These are phyloP conservation scores for Campylorhamphus procurvoides DNA, from an alignment of 2,113 vertebrate species.

Conservation along the genomic window DNA sequence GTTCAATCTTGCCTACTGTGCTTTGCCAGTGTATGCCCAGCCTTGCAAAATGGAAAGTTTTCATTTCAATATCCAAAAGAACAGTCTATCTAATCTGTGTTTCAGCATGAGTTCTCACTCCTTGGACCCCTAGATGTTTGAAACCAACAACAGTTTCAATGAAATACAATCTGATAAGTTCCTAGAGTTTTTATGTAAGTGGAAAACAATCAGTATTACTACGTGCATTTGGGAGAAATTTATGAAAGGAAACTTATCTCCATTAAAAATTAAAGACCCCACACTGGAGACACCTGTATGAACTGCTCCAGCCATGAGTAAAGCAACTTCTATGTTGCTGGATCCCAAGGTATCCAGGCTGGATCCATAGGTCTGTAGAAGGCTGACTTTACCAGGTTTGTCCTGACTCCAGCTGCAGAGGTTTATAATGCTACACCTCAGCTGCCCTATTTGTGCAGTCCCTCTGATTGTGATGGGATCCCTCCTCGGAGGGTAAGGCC, in stretches of 20 bases:
- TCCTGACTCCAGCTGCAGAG: fast-evolving
- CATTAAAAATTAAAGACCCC: neutral
- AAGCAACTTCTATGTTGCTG: neutral
- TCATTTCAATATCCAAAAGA: neutral
- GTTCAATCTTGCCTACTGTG: neutral
- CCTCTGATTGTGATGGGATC: neutral
- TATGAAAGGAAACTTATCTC: neutral
- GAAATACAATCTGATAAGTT: neutral
- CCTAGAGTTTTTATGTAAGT: neutral
- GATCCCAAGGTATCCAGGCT: neutral
- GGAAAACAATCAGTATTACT: neutral
- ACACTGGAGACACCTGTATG: neutral
- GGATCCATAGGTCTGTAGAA: neutral
- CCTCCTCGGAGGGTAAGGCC: neutral
- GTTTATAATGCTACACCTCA: neutral
- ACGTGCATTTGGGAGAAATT: neutral
- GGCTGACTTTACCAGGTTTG: neutral
- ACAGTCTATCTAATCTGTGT: neutral
- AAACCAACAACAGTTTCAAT: neutral
- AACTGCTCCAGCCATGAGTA: neutral
- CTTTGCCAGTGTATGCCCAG: neutral
- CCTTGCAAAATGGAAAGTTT: neutral
- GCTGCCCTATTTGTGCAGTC: neutral
- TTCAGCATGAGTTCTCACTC: neutral
- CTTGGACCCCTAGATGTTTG: neutral